Evolutionary conservation across 2,888 invertebrate genomes (phyloP), one percentile per base, ranked within the genome.

Genomic region (Coelinius sp.): DNA sequence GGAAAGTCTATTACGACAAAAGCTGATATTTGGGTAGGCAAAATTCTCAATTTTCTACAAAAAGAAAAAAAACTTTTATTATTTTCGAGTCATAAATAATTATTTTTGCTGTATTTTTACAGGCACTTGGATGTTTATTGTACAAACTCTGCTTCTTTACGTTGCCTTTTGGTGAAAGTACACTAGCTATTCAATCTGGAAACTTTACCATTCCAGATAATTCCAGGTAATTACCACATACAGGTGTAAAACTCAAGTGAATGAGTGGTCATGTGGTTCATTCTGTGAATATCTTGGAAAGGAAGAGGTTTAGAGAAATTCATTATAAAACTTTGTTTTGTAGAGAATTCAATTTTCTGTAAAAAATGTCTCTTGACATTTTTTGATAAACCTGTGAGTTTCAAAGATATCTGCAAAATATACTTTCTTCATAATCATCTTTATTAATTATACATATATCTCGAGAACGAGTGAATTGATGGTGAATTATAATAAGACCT

Each of bases 121-220:
- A 94, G 94, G 96, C 97, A 24, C 88, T 97, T 71, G 97, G 97
- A 66, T 96, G 96, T 89, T 89, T 97, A 82, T 89, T 97, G 63
- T 97, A 95, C 88, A 95, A 96, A 87, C 90, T 97, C 79, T 96
- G 96, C 88, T 97, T 94, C 89, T 97, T 97, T 88, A 91, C 93
- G 41, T 90, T 96, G 83, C 97, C 97, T 65, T 97, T 97, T 88
- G 97, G 95, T 31, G 97, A 97, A 88, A 96, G 95, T 84, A 93
- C 94, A n/a, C 89, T 97, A 79, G 97, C 97, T 66, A 97, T 97
- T 84, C 96, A 96, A 88, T 95, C 94, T 86, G 96, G 95, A 66
- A 93, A 94, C 83, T 95, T 96, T 86, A 92, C 92, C 77, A 94
- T 97, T 88, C 97, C 97, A 68, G 94, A 95, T 85, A 92, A 90